These are phyloP conservation scores for Drosophila nr. fundita DNA, from an alignment of 2,888 invertebrate species.

Conservation along the genomic window DNA sequence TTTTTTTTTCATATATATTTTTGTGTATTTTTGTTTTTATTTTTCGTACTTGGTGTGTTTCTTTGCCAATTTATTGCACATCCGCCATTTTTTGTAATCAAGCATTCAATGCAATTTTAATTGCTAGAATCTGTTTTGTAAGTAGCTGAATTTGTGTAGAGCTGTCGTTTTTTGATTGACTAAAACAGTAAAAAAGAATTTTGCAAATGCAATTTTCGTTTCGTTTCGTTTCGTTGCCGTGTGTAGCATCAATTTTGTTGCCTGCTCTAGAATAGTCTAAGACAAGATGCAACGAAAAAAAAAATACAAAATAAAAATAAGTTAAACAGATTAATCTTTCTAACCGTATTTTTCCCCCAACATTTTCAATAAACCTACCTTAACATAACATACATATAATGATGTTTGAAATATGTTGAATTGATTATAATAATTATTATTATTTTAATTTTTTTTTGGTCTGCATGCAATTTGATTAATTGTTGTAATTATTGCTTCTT, in stretches of 20 bases:
- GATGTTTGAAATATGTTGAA: constrained; percentile 20
- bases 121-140: constrained; percentile 11
- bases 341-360: constrained; percentile 31
- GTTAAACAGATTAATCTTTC: constrained; percentile 17
- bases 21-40: constrained; percentile 14
- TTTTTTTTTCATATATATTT: constrained; percentile 3
- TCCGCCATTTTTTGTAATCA: neutral
- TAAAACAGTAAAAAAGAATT: constrained; percentile 2
- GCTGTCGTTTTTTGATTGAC: constrained; percentile 13
- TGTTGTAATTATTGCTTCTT: constrained; percentile 68
- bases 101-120: constrained; percentile 10
- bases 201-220: constrained; percentile 23
- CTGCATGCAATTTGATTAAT: constrained; percentile 73
- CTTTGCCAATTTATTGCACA: constrained; percentile 23
- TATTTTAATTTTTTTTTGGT: constrained; percentile 7
- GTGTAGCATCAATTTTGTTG: constrained; percentile 53
- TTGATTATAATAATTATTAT: neutral
- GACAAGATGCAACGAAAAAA: constrained; percentile 51
- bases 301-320: constrained; percentile 1
- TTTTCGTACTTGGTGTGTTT: constrained; percentile 21
- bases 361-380: constrained; percentile 34
- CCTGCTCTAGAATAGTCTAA: constrained; percentile 54
- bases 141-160: constrained; percentile 23
- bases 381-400: constrained; percentile 16
- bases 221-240: constrained; percentile 38